A percentile compares a stretch with the other conserved stretches of the same genome.
phyloP scores from a whole-genome alignment of 2,797 vertebrate species.

The Clarias platycephalus region DNA sequence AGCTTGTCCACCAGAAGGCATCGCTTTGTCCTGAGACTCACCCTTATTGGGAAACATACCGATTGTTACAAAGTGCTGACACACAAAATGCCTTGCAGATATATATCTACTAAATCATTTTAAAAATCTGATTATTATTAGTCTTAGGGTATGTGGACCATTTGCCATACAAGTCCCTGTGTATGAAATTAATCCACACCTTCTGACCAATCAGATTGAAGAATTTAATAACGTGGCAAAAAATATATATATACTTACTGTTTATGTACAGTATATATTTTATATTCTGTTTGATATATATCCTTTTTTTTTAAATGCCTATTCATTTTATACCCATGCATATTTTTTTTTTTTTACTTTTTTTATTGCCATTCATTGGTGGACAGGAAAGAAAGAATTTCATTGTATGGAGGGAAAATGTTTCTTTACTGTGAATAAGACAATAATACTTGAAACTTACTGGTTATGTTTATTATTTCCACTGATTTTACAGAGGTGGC shows the following conservation, averaged over 20 bases:
- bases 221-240: background rate
- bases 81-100: background rate
- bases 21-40: background rate
- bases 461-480: background rate
- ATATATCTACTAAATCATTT: background rate
- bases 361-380: too few species aligned
- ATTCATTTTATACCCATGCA: too few species aligned
- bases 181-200: background rate
- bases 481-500: background rate
- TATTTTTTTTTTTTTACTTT: too few species aligned
- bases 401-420: too few species aligned
- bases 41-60: background rate
- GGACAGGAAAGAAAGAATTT: too few species aligned
- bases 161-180: background rate
- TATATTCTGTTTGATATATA: too few species aligned
- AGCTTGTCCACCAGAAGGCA: background rate
- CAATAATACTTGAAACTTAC: background rate
- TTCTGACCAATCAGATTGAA: slow-evolving; percentile 10
- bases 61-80: background rate
- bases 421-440: too few species aligned
- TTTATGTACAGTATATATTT: too few species aligned
- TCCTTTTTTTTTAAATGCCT: too few species aligned
- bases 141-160: background rate
- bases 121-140: background rate
- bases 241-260: background rate